Percentiles rank a stretch among this genome's conserved stretches.
Conservation (phyloP, 2,113 vertebrate genomes). For the Gulo gulo region DNA sequence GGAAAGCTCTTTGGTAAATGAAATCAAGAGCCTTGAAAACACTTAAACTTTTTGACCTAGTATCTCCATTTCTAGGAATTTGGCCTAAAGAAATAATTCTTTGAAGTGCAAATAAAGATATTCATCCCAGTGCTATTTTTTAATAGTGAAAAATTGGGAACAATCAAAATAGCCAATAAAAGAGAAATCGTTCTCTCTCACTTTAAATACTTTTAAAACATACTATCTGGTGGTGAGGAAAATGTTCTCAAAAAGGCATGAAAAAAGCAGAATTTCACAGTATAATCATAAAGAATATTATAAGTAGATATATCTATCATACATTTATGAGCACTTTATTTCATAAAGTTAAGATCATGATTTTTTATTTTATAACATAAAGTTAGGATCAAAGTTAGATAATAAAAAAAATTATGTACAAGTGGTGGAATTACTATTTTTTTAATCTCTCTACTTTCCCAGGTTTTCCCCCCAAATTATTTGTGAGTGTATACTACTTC, state of each 20-base stretch:
- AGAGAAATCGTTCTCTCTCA: background rate
- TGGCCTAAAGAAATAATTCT: conserved; percentile 41
- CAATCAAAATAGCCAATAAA: background rate
- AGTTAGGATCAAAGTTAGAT: background rate
- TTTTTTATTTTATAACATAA: background rate
- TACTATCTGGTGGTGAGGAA: background rate
- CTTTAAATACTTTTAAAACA: background rate
- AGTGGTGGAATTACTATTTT: background rate
- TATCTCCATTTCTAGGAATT: conserved; percentile 57
- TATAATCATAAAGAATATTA: background rate
- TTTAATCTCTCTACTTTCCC: background rate
- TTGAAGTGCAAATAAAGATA: background rate
- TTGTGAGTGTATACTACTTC: background rate
- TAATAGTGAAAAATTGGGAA: conserved; percentile 15
- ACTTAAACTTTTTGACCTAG: conserved; percentile 43
- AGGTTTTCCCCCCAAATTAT: background rate
- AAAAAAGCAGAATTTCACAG: background rate
- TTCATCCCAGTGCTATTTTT: conserved; percentile 33
- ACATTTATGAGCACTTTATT: background rate
- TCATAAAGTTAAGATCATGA: background rate
- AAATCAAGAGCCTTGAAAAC: conserved; percentile 55
- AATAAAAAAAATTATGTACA: background rate
- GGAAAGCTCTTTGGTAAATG: conserved; percentile 17
- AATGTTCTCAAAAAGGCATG: background rate
- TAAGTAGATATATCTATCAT: background rate